Base-by-base conservation (phyloP, 1,140 invertebrate genomes). In the Atta cephalotes region DNA sequence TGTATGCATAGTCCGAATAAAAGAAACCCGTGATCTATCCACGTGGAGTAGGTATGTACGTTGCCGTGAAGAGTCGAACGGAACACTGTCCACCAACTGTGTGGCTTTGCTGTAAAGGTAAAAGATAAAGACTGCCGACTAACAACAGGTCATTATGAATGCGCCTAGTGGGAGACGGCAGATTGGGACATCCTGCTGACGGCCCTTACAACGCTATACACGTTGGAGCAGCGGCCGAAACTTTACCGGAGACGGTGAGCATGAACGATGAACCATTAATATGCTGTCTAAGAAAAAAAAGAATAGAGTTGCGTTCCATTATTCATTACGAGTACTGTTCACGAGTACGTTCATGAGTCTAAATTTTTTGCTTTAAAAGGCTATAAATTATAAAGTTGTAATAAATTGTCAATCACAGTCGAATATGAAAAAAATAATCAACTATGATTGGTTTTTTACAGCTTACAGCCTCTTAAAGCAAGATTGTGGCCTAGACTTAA, bases 131-230 rank as follows among this genome's bases (percentile, higher is more conserved):
- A 89, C 84, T 82, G 87, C 85, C 92, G 87, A 92, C 71, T 94
- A 94, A 80, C 93, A 95, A 86, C 93, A 94, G 84, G 96, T 96
- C 39, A 92, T 96, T 89, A 91, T 94, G 84, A 97, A 97, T 95
- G 94, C 96, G 77, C 86, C 88, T 92, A 96, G 96, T 96, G 88
- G 97, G 96, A 80, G 97, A 97, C 94, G 97, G 97, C 25, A 95
- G 97, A 90, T 89, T 95, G 78, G 97, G 97, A 76, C 96, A 96
- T 90, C 45, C 91, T 31, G 92, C 93, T 60, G 95, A 96, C 58
- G 96, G 95, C 6, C 97, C 97, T 14, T 97, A 96, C 95, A 96
- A 97, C 95, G 97, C 97, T 51, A 97, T 97, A 90, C 97, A 97
- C 94, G 97, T 97, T 81, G 95, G 95, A 78, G 94, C 95, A 71